Percentiles rank a stretch among this genome's conserved stretches.
Evolutionary conservation across 2,888 invertebrate genomes (phyloP).

Genomic region (Gasteruption jaculator): DNA sequence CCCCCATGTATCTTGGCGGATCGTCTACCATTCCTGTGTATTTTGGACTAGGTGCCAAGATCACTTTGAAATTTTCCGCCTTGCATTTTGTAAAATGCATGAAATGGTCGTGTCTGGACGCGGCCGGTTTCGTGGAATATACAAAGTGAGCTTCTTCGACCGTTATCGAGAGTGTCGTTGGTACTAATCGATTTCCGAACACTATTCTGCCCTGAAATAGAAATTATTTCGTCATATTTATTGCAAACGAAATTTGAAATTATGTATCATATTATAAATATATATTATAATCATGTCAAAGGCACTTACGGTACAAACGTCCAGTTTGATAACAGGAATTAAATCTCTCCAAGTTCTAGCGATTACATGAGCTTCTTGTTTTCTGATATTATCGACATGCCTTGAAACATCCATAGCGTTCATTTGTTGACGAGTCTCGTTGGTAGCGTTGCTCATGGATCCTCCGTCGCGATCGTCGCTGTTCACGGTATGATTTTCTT

Average conservation of each 20-base stretch:
- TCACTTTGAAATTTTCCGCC: constrained; percentile 92
- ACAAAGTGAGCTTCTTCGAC: constrained; percentile 93
- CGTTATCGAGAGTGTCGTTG: constrained; percentile 86
- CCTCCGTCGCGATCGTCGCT: constrained; percentile 40
- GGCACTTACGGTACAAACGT: constrained; percentile 74
- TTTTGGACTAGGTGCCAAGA: constrained; percentile 93
- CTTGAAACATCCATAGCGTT: constrained; percentile 45
- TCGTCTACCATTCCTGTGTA: constrained; percentile 91
- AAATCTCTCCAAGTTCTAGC: constrained; percentile 92
- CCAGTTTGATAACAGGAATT: constrained; percentile 93
- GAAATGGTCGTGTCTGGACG: constrained; percentile 86
- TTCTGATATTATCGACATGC: constrained; percentile 48
- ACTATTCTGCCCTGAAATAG: constrained; percentile 75
- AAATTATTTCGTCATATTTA: constrained; percentile 4
- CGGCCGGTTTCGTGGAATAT: constrained; percentile 93
- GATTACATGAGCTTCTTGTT: constrained; percentile 74
- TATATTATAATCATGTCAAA: constrained; percentile 6
- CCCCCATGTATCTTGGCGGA: constrained; percentile 96
- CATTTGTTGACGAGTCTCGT: constrained; percentile 41
- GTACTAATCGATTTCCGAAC: constrained; percentile 91
- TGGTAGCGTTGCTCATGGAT: constrained; percentile 36
- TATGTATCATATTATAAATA: background rate
- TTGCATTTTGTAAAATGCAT: constrained; percentile 95
- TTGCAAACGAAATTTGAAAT: background rate
- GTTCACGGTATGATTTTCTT: constrained; percentile 50